Percentiles rank a stretch among this genome's conserved stretches.
Conservation (phyloP, 2,797 vertebrate species). For the Varecia variegata region DNA sequence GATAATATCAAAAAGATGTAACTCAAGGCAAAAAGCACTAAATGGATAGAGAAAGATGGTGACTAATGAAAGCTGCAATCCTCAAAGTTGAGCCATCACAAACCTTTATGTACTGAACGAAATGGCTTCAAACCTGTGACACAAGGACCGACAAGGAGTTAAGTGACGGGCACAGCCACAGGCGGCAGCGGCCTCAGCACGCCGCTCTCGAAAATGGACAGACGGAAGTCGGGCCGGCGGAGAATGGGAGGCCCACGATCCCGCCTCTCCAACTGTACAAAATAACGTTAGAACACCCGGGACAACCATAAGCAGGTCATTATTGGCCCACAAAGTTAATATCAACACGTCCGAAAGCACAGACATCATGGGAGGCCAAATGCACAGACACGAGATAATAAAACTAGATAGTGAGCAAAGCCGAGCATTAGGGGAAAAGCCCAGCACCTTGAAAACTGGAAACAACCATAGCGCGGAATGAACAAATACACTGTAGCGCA, state of each 20-base stretch:
- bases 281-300: too few relatives aligned
- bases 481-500: accelerated
- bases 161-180: not conserved
- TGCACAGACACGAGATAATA: not conserved
- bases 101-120: not conserved
- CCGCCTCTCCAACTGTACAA: not conserved
- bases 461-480: accelerated
- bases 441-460: not conserved
- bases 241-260: too few relatives aligned
- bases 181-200: not conserved
- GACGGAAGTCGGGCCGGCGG: accelerated
- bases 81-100: not conserved
- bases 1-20: too few relatives aligned
- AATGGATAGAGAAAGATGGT: not conserved
- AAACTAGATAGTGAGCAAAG: not conserved
- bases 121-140: not conserved
- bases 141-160: accelerated
- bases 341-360: not conserved
- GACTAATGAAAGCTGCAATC: not conserved
- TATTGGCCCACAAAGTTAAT: not conserved
- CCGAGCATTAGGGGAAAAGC: too few relatives aligned
- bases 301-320: too few relatives aligned
- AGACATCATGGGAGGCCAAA: not conserved
- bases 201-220: not conserved
- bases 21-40: not conserved